A percentile compares a stretch with the other conserved stretches of the same genome.
Conservation (phyloP, 2,888 invertebrate species). For the Matsumyia berberina region DNA sequence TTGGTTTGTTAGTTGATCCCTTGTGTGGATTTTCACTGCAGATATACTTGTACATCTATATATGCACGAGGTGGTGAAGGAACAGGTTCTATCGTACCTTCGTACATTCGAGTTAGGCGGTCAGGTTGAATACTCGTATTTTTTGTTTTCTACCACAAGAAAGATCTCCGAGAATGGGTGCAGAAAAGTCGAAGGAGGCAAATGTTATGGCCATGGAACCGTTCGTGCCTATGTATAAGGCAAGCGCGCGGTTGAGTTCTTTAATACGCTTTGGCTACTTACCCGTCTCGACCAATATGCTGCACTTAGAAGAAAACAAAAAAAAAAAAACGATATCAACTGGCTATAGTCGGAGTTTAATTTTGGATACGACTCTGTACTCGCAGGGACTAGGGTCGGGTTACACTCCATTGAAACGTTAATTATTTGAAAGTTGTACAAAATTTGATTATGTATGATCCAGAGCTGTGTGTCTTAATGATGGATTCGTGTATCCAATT, state of each 20-base stretch:
- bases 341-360: conserved; percentile 5
- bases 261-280: conserved; percentile 17
- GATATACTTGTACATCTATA: conserved; percentile 5
- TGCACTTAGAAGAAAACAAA: conserved; percentile 37
- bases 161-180: conserved; percentile 68
- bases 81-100: conserved; percentile 69
- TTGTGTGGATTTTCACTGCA: conserved; percentile 36
- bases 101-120: conserved; percentile 55
- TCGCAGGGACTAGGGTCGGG: conserved; percentile 27
- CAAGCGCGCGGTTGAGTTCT: conserved; percentile 29
- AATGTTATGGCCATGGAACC: conserved; percentile 56
- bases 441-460: background rate
- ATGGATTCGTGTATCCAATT: conserved; percentile 36
- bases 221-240: conserved; percentile 43
- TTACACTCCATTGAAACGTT: conserved; percentile 15
- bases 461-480: background rate
- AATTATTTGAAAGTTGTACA: background rate
- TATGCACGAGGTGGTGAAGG: conserved; percentile 42
- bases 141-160: conserved; percentile 44
- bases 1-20: conserved; percentile 45
- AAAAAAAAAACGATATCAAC: conserved; percentile 21
- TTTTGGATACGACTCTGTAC: conserved; percentile 33
- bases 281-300: conserved; percentile 21
- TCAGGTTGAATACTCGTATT: conserved; percentile 56
- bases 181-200: conserved; percentile 71